Conservation (phyloP, 2,797 vertebrate species). For the Somateria mollissima region DNA sequence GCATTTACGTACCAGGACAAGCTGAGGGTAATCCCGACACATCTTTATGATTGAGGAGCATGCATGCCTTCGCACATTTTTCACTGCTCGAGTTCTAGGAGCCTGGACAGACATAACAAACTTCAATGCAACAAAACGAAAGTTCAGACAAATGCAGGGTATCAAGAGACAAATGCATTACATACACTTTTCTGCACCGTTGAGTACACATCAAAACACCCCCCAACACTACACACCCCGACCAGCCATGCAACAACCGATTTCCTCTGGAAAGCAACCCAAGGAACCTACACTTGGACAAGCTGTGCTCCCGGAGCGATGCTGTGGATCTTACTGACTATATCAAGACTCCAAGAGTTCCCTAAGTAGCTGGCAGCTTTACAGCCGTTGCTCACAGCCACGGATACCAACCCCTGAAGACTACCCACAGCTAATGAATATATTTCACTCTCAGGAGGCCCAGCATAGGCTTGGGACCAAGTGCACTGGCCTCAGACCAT, state of each 20-base stretch:
- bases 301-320: background rate
- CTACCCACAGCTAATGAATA: background rate
- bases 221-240: background rate
- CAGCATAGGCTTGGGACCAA: background rate
- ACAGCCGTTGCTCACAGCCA: background rate
- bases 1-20: constrained; percentile 85
- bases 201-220: background rate
- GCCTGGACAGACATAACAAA: constrained; percentile 79
- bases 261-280: background rate
- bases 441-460: background rate
- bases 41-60: constrained; percentile 95
- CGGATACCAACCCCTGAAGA: background rate
- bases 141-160: constrained; percentile 43
- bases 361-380: background rate
- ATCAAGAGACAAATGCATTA: constrained; percentile 8
- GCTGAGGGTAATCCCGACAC: constrained; percentile 91
- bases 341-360: background rate
- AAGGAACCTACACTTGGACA: background rate
- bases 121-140: constrained; percentile 39
- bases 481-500: background rate
- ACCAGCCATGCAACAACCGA: background rate
- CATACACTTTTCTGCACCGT: background rate
- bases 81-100: constrained; percentile 90
- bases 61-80: constrained; percentile 93
- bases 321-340: background rate